Evolutionary conservation across 1,140 invertebrate genomes (phyloP).

Genomic region (Brachionus rubens): DNA sequence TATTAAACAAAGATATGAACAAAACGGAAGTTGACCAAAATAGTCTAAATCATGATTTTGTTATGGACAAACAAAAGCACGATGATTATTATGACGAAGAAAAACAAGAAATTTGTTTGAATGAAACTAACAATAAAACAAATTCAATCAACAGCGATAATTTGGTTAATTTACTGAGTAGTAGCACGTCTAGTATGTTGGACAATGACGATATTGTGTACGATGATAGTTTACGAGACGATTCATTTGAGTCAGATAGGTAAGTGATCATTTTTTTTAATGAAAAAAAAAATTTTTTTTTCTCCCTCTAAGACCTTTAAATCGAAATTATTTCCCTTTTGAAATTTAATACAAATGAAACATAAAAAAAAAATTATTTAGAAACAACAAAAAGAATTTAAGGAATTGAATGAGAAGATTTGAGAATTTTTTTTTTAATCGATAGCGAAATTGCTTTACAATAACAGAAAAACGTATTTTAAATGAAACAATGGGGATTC

Average conservation of each 20-base stretch:
- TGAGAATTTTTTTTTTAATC: too few species aligned
- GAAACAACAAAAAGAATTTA: too few species aligned
- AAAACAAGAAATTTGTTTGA: not conserved
- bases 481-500: too few species aligned
- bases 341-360: too few species aligned
- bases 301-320: too few species aligned
- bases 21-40: conserved; percentile 3
- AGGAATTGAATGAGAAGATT: too few species aligned
- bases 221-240: conserved; percentile 21
- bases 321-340: too few species aligned
- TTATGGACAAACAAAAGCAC: not conserved
- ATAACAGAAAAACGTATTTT: too few species aligned
- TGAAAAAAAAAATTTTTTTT: too few species aligned
- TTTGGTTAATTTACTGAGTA: conserved; percentile 13
- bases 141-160: too few species aligned
- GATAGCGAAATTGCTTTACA: too few species aligned
- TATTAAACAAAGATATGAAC: not conserved
- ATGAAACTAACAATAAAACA: not conserved
- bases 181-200: conserved; percentile 33
- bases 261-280: conserved; percentile 12
- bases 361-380: too few species aligned
- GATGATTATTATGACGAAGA: not conserved
- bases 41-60: not conserved
- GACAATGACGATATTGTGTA: conserved; percentile 31
- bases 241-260: conserved; percentile 46